Base-by-base conservation (phyloP, 2,113 vertebrate genomes). In the Equus quagga region DNA sequence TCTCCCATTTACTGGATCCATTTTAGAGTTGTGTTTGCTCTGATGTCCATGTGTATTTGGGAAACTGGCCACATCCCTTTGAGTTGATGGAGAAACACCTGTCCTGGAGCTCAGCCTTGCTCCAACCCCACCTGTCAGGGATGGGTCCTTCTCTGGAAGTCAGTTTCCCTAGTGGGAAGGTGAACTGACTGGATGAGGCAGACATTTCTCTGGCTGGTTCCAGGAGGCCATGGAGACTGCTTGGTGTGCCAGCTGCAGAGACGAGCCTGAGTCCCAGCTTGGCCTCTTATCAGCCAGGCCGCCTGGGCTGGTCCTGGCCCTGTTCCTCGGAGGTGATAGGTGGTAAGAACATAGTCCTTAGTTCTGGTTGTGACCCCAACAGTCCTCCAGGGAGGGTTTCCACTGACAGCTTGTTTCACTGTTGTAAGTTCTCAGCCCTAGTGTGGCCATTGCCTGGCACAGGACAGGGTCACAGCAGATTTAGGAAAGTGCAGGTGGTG, bases 381-480 rank as follows among this genome's bases (percentile, higher is more conserved):
- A 36, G 5, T 36, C 8, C 46, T 85, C n/a, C 54, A 5, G 67
- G 58, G 69, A 10, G 28, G 19, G 6, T 31, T 46, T 13, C n/a
- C 19, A 15, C 3, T 0, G 1, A n/a, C 41, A 60, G 2, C 26
- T 24, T 5, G 4, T 49, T 11, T 0, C 5, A 3, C 9, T 36
- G 18, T 9, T 64, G 23, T 31, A 19, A 2, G 60, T 60, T 81
- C 82, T 85, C 6, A 4, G 36, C 13, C 19, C 70, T 8, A 0
- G 6, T 0, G 15, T 31, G 36, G 84, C 14, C 2, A 13, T 24
- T 26, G 10, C 56, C 58, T 64, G 56, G 36, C 14, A 8, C 6
- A 4, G 4, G 46, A 19, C 33, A 14, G 49, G 41, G 19, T 58
- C 1, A 6, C 0, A 1, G 17, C 33, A 51, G 75, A 51, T 64